phyloP scores from a whole-genome alignment of 2,888 invertebrate genomes.

The Pollenia griseotomentosa region DNA sequence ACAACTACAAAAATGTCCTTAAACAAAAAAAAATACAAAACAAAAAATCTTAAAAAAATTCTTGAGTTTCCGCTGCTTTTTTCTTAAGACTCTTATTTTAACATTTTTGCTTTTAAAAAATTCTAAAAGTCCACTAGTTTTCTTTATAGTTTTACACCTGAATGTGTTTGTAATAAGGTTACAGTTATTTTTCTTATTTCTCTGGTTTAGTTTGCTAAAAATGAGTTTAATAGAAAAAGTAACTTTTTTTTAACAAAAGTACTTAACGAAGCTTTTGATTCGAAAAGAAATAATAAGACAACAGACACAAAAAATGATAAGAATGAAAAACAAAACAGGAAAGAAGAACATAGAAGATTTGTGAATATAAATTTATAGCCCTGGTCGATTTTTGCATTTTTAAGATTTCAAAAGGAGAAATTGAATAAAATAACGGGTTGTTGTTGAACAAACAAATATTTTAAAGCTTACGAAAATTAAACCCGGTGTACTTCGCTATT shows the following conservation, averaged over 20 bases:
- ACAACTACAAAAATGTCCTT: background rate
- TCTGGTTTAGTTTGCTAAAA: conserved; percentile 4
- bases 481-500: no score
- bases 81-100: background rate
- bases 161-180: conserved; percentile 33
- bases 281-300: conserved; percentile 10
- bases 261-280: conserved; percentile 51
- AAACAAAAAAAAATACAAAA: background rate
- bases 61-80: conserved; percentile 28
- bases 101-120: conserved; percentile 6
- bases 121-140: conserved; percentile 30
- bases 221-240: conserved; percentile 44
- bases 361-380: conserved; percentile 36
- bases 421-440: no score
- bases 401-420: background rate
- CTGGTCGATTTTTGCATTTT: conserved; percentile 20
- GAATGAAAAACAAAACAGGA: conserved; percentile 3
- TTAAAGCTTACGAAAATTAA: no score
- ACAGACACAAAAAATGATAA: background rate
- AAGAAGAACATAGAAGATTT: background rate
- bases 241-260: conserved; percentile 50
- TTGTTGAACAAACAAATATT: no score
- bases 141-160: conserved; percentile 39
- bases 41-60: conserved; percentile 16
- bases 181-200: background rate